These are phyloP conservation scores for Mimachlamys varia DNA, from an alignment of 2,888 invertebrate species.

Conservation along the genomic window DNA sequence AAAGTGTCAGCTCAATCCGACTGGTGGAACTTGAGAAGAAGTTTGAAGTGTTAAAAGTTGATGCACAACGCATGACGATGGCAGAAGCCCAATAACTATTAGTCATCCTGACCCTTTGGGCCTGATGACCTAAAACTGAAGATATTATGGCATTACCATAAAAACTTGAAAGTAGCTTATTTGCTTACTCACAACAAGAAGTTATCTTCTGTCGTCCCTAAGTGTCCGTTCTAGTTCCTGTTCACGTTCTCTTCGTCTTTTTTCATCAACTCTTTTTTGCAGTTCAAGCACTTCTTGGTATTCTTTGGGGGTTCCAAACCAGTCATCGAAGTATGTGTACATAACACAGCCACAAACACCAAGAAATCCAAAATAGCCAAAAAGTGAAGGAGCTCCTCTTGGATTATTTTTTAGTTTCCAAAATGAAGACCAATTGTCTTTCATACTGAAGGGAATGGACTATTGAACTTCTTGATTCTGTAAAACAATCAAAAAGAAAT, in stretches of 20 bases:
- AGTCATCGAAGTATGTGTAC: background rate
- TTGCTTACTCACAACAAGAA: background rate
- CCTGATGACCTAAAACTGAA: no score
- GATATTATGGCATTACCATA: no score
- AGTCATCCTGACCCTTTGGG: no score
- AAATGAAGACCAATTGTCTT: background rate
- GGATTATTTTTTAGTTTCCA: background rate
- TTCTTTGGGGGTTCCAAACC: background rate
- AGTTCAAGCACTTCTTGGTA: background rate
- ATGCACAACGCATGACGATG: no score
- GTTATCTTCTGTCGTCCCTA: background rate
- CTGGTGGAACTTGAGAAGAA: no score
- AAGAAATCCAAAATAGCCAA: background rate
- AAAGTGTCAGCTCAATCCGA: no score
- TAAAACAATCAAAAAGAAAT: background rate
- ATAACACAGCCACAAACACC: background rate
- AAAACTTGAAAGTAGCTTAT: no score
- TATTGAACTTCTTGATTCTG: background rate
- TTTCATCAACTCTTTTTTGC: constrained; percentile 11
- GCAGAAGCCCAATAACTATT: no score
- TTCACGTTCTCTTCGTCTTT: background rate
- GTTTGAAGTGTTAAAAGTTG: no score
- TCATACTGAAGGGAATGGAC: background rate
- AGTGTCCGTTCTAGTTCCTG: background rate
- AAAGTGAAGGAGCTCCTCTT: background rate